Evolutionary conservation across 1,140 invertebrate species (phyloP).

Genomic region (Drosophila nikananu): DNA sequence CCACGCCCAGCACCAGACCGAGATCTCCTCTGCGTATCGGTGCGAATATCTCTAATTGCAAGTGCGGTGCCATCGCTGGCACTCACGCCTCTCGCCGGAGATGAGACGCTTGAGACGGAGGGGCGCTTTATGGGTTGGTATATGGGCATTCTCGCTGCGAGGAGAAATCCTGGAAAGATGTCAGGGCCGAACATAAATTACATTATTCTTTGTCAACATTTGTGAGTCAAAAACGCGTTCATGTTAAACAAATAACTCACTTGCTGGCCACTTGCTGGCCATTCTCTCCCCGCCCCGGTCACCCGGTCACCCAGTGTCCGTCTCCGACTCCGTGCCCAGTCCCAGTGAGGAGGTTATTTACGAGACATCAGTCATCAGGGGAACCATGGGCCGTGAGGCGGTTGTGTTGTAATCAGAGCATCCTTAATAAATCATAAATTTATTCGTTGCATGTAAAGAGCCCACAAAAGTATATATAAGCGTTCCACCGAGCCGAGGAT

Average conservation of each 20-base stretch:
- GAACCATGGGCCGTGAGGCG: slow-evolving; percentile 26
- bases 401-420: slow-evolving; percentile 84
- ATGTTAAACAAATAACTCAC: slow-evolving; percentile 84
- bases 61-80: slow-evolving; percentile 35
- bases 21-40: slow-evolving; percentile 38
- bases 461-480: slow-evolving; percentile 4
- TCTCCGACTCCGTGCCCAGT: background rate
- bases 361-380: slow-evolving; percentile 77
- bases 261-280: slow-evolving; percentile 66
- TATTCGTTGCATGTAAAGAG: slow-evolving; percentile 67
- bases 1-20: slow-evolving; percentile 11
- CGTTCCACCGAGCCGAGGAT: background rate
- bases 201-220: slow-evolving; percentile 84
- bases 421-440: slow-evolving; percentile 86
- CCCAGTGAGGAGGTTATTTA: slow-evolving; percentile 62
- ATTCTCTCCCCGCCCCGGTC: background rate
- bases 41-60: slow-evolving; percentile 72
- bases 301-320: no score
- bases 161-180: slow-evolving; percentile 50
- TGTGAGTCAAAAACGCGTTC: slow-evolving; percentile 82
- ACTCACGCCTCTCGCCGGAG: background rate
- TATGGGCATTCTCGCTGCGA: background rate
- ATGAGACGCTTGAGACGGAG: no score
- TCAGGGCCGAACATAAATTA: slow-evolving; percentile 73
- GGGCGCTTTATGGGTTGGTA: background rate